Base-by-base conservation (phyloP, 2,888 invertebrate genomes). In the Galeruca laticollis region DNA sequence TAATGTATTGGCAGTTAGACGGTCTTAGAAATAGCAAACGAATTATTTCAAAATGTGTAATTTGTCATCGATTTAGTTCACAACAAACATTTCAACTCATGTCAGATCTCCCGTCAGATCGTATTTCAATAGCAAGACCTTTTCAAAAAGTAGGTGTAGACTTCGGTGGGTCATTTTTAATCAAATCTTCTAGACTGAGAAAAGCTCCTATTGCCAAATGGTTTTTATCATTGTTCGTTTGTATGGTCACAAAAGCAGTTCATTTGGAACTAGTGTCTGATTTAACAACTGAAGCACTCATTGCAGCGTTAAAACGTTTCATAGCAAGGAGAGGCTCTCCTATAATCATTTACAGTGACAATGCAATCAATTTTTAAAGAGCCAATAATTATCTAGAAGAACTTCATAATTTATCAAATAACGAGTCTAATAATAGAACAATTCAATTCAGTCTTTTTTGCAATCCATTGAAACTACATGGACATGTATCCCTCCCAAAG, bases 11-110 rank as follows among this genome's bases (percentile, higher is more conserved):
- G 40, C 40, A 10, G 13, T 54, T 54, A 54, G 31, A 54, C n/a
- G 31, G 54, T 11, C 26, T 54, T 11, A 9, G 54, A 31, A 11
- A 26, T 13, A 26, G 26, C 10, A 54, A 54, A n/a, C 2, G 54
- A n/a, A 18, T 52, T 52, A 54, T 54, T 26, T 54, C 54, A 54
- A 54, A 31, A 31, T 54, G 54, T 26, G n/a, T 26, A n/a, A 20
- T n/a, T 54, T 5, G 21, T 31, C n/a, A 31, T 26, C n/a, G 26
- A 26, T 26, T 54, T n/a, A 54, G n/a, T 10, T 8, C 54, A 26
- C 31, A 26, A 31, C 31, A 11, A 31, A 8, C 54, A 21, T 13
- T 13, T 11, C 54, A 54, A n/a, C n/a, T n/a, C n/a, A n/a, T n/a
- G n/a, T n/a, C n/a, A n/a, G n/a, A n/a, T n/a, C n/a, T n/a, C n/a